Evolutionary conservation across 1,140 invertebrate species (phyloP), one percentile per base, ranked within the genome.

Genomic region (Caenorhabditis briggsae): DNA sequence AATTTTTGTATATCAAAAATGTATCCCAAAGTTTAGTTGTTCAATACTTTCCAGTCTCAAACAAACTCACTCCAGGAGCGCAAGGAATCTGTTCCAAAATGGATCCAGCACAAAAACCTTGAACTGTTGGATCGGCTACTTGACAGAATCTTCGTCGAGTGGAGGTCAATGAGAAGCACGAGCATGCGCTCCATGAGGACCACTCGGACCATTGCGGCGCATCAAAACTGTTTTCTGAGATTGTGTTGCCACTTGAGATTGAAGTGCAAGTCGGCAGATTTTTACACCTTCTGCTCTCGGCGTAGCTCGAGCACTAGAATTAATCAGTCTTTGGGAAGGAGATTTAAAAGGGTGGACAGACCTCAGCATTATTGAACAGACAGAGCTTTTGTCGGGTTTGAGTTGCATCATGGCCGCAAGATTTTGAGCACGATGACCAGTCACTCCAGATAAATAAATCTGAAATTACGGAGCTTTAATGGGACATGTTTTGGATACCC

Each of bases 21-120:
- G 9, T 50, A 14, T 50, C 50, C 9, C 50, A 53, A 9, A 58
- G n/a, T 64, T 50, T 5, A 5, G 23, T 33, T 41, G 3, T 43
- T n/a, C 20, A 20, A 70, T 11, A 48, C 1, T 61, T 12, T 18
- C 2, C 14, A 0, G 16, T 61, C 3, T 2, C 2, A 0, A 33
- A n/a, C 56, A 12, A 70, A 61, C 87, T 82, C 83, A 82, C 70
- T 18, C 86, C 33, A n/a, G 91, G 90, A 8, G 85, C 74, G 58
- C 91, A 91, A 41, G 90, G 53, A 12, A 89, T 58, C 82, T 91
- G 90, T n/a, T 92, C 90, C 23, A 92, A 82, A 25, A 92, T 89
- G 0, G 89, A 53, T 56, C 91, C 91, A 3, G 89, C 61, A 86
- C 91, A 92, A 56, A 91, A 92, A 43, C 91, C 90, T 89, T 90